These are phyloP conservation scores for Leptoteleia sp. DNA, from an alignment of 1,140 invertebrate genomes.

Conservation along the genomic window DNA sequence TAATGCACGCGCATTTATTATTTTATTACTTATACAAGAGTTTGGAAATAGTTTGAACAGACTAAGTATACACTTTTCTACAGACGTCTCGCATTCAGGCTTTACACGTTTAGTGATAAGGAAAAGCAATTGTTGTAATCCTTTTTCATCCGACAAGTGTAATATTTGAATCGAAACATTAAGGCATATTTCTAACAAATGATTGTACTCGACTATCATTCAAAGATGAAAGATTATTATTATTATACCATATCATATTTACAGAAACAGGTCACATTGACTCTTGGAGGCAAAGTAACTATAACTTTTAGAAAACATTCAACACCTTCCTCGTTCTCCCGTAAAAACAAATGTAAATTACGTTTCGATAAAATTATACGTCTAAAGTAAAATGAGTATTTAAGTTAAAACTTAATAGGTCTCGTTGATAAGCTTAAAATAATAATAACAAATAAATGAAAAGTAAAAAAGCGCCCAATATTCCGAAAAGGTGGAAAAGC, in stretches of 20 bases:
- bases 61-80: constrained; percentile 21
- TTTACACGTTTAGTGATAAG: not conserved
- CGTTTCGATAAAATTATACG: too few relatives aligned
- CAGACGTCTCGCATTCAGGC: not conserved
- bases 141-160: constrained; percentile 2
- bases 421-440: too few relatives aligned
- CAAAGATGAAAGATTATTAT: constrained; percentile 10
- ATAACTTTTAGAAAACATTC: not conserved
- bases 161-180: constrained; percentile 11
- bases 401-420: too few relatives aligned
- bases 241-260: constrained; percentile 10
- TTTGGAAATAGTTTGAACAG: constrained; percentile 6
- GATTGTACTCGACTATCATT: constrained; percentile 33
- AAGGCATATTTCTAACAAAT: constrained; percentile 31
- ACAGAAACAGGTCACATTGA: constrained; percentile 11
- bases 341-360: too few relatives aligned
- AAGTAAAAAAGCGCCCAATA: not conserved
- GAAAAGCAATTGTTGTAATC: not conserved
- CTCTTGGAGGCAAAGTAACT: constrained; percentile 17
- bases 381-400: too few relatives aligned
- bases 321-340: not conserved
- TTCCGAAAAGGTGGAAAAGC: not conserved
- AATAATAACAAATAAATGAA: too few relatives aligned
- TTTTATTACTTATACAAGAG: not conserved
- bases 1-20: constrained; percentile 1